Evolutionary conservation across 2,113 vertebrate genomes (phyloP).

Genomic region (Sceloporus tristichus): DNA sequence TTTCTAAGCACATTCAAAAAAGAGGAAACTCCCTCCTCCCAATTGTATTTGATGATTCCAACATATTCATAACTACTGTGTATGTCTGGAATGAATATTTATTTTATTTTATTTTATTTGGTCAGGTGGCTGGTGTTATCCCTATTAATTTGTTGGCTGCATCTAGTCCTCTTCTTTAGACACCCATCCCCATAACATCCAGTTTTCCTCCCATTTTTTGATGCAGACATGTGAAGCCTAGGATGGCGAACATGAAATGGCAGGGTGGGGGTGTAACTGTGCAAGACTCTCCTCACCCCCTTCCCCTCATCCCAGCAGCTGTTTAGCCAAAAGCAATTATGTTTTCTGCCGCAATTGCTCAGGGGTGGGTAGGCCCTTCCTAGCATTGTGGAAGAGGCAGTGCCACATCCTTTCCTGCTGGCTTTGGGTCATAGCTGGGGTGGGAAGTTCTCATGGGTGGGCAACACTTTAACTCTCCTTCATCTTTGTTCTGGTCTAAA

Average conservation of each 20-base stretch:
- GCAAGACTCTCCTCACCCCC: background rate
- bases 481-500: slow-evolving; percentile 17
- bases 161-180: too few relatives aligned
- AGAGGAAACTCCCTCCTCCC: too few relatives aligned
- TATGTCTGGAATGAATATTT: too few relatives aligned
- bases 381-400: slow-evolving; percentile 16
- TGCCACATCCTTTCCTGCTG: slow-evolving; percentile 15
- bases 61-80: too few relatives aligned
- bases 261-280: too few relatives aligned
- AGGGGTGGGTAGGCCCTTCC: slow-evolving; percentile 13
- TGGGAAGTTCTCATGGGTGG: slow-evolving; percentile 18
- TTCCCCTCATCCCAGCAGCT: slow-evolving; percentile 4
- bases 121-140: background rate
- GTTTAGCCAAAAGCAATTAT: slow-evolving; percentile 15
- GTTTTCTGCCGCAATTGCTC: background rate
- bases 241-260: too few relatives aligned
- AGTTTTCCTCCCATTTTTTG: too few relatives aligned
- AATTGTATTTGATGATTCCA: too few relatives aligned
- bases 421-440: slow-evolving; percentile 4
- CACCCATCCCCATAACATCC: too few relatives aligned
- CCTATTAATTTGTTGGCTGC: background rate
- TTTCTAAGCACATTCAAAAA: background rate
- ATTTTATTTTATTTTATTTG: too few relatives aligned
- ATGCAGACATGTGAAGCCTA: too few relatives aligned
- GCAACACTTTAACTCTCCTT: slow-evolving; percentile 16